These are phyloP conservation scores for Lacerta bilineata DNA, from an alignment of 2,797 vertebrate genomes.

Conservation along the genomic window DNA sequence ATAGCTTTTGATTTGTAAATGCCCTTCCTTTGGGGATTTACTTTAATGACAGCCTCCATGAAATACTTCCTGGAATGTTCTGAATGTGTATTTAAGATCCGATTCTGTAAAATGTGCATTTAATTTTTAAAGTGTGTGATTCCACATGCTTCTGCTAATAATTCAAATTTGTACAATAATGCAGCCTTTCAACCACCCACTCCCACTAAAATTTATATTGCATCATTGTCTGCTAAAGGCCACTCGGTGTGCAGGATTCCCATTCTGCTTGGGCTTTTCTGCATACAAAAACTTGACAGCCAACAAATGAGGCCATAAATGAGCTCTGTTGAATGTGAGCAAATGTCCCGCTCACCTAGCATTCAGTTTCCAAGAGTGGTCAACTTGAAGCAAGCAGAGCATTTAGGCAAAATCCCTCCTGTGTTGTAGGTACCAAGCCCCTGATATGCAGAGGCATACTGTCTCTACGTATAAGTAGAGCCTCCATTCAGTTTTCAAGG, in stretches of 20 bases:
- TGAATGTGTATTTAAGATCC: conserved; percentile 45
- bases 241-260: not conserved
- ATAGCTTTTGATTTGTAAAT: conserved; percentile 63
- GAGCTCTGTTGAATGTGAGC: not conserved
- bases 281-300: not conserved
- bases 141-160: conserved; percentile 48
- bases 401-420: not conserved
- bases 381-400: not conserved
- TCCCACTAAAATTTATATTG: not conserved
- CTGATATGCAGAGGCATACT: not conserved
- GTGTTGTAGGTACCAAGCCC: not conserved
- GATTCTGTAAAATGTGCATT: conserved; percentile 49
- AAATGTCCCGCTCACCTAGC: not conserved
- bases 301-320: not conserved
- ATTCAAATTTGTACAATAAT: conserved; percentile 45
- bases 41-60: conserved; percentile 55
- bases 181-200: not conserved
- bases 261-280: not conserved
- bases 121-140: conserved; percentile 52
- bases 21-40: conserved; percentile 51
- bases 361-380: not conserved
- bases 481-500: not conserved
- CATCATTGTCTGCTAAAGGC: not conserved
- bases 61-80: conserved; percentile 67
- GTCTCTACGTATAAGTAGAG: not conserved